Evolutionary conservation across 2,797 vertebrate genomes (phyloP), one percentile per base, ranked within the genome.

Genomic region (Fratercula arctica): DNA sequence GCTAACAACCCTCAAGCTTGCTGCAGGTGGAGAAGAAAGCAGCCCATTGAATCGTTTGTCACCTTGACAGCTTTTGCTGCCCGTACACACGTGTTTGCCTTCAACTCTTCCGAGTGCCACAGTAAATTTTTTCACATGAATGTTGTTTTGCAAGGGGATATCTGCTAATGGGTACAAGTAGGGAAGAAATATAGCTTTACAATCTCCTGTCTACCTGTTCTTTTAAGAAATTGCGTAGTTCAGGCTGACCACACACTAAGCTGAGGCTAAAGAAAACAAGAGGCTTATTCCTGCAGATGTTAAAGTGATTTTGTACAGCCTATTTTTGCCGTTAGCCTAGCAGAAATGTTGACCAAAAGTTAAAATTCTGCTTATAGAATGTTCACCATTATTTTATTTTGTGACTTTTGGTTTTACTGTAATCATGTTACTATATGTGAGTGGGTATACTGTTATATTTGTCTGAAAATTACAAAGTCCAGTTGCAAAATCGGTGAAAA

Each of bases 1-100:
- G 94, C 96, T 98, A 66, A 97, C 98, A 35, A 98, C 98, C 1
- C 97, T 98, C 93, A 99, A 98, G 96, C 97, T 98, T 91, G 97
- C 97, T 96, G 96, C 97, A 89, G 97, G 98, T 87, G 96, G 97
- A 95, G 98, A 98, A 81, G 98, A 98, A 86, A 98, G 94, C 91
- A 98, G 96, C 97, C 98, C 98, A 8, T 88, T 95, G 37, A 98
- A 96, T 75, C 98, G 97, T 46, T 97, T 98, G 13, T 98, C 98
- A 85, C 97, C 97, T 81, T 98, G 96, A 98, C 75, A 78, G 29
- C 46, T 75, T 33, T 69, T 70, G 29, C 70, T 93, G 53, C 68
- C 41, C 59, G 5, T 89, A 41, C 45, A 54, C 24, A 1, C 29
- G 37, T 67, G 39, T 93, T 94, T 89, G 83, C 85, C 88, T 94